Conservation (phyloP, 2,113 vertebrate genomes). For the Martes martes region DNA sequence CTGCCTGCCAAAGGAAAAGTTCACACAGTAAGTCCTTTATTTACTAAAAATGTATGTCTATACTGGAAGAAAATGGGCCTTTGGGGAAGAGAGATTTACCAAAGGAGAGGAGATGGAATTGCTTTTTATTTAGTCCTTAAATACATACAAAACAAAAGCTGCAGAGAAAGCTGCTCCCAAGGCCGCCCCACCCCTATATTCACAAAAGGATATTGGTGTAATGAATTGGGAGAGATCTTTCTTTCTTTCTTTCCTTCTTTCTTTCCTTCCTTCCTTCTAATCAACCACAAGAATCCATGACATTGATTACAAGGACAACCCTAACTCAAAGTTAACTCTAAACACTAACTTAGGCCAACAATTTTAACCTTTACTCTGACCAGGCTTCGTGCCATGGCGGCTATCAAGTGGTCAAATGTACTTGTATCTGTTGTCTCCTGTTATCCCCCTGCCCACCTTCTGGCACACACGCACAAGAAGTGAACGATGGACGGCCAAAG, state of each 20-base stretch:
- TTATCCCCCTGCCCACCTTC: neutral
- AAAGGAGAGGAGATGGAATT: neutral
- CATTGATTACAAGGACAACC: neutral
- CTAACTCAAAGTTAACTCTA: constrained; percentile 30
- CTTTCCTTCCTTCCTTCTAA: neutral
- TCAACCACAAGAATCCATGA: neutral
- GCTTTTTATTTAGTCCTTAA: constrained; percentile 34
- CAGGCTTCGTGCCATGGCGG: constrained; percentile 39
- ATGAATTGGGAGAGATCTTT: neutral
- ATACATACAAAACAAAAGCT: neutral
- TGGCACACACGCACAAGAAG: neutral
- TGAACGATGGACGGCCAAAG: neutral
- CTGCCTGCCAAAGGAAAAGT: neutral
- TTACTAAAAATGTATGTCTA: constrained; percentile 33
- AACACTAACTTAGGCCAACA: constrained; percentile 36
- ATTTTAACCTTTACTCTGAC: constrained; percentile 50
- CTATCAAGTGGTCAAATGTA: constrained; percentile 8
- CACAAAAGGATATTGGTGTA: neutral
- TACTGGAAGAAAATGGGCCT: neutral
- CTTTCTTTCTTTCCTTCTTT: no score
- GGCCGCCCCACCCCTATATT: neutral
- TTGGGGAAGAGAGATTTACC: neutral
- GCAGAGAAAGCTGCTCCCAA: neutral
- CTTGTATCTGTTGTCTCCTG: neutral
- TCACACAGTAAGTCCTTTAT: constrained; percentile 45